A percentile compares a stretch with the other conserved stretches of the same genome.
Evolutionary conservation across 2,888 invertebrate species (phyloP).

Genomic region (Muschampia plurimacula): DNA sequence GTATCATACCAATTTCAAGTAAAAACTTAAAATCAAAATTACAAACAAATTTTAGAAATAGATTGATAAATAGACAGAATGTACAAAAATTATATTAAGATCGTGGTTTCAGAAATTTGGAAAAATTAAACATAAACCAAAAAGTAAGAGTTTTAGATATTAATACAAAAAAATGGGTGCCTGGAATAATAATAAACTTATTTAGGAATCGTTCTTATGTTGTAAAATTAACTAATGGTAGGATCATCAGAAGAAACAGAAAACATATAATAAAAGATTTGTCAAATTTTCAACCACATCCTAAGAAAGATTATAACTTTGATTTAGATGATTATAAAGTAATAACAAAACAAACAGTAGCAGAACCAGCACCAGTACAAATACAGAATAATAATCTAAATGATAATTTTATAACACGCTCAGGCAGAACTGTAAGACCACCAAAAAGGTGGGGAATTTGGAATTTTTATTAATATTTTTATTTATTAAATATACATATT

Average conservation of each 20-base stretch:
- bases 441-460: slow-evolving; percentile 8
- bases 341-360: background rate
- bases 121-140: background rate
- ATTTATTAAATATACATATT: too few relatives aligned
- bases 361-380: background rate
- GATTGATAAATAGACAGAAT: background rate
- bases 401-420: background rate
- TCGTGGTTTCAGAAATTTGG: background rate
- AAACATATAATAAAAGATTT: background rate
- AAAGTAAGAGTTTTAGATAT: background rate
- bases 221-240: background rate
- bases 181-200: background rate
- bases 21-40: background rate
- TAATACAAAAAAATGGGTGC: background rate
- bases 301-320: slow-evolving; percentile 3
- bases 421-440: background rate
- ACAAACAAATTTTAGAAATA: background rate
- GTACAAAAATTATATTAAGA: background rate
- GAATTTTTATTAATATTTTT: background rate
- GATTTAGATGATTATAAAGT: background rate
- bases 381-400: too few relatives aligned
- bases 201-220: background rate
- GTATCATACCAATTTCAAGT: background rate
- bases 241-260: background rate
- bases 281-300: background rate